A percentile compares a stretch with the other conserved stretches of the same genome.
phyloP scores from a whole-genome alignment of 2,113 vertebrate genomes.

The Epinephelus lanceolatus region DNA sequence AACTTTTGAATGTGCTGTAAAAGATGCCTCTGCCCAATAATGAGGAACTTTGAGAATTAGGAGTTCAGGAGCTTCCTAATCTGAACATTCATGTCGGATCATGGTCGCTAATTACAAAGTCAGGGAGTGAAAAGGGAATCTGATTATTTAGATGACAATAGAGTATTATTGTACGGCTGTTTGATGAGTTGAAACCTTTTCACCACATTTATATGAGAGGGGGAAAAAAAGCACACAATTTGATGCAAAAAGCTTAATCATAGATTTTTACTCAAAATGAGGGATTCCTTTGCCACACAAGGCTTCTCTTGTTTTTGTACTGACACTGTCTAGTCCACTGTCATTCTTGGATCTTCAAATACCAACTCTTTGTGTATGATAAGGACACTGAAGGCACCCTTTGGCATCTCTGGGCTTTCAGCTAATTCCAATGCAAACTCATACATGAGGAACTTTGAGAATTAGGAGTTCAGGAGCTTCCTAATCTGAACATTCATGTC shows the following conservation, averaged over 20 bases:
- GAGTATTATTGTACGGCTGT: slow-evolving; percentile 6
- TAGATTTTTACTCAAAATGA: slow-evolving; percentile 16
- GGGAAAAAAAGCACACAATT: background rate
- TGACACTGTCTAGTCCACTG: no score
- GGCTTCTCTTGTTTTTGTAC: background rate
- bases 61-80: slow-evolving; percentile 41
- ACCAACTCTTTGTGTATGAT: no score
- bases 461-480: slow-evolving; percentile 29
- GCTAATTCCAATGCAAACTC: no score
- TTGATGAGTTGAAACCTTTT: slow-evolving; percentile 40
- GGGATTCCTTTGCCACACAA: slow-evolving; percentile 4
- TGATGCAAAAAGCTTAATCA: slow-evolving; percentile 15
- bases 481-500: slow-evolving; percentile 46
- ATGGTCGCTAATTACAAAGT: slow-evolving; percentile 63
- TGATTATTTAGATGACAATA: slow-evolving; percentile 40
- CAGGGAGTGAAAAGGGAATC: slow-evolving; percentile 28
- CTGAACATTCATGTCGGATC: slow-evolving; percentile 46
- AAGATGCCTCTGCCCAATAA: slow-evolving; percentile 14
- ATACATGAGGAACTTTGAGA: slow-evolving; percentile 21
- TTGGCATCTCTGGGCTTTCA: no score
- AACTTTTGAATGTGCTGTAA: slow-evolving; percentile 28
- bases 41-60: slow-evolving; percentile 26
- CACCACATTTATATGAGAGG: background rate
- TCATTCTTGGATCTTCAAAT: no score
- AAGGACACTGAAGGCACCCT: no score